Evolutionary conservation across 2,113 vertebrate genomes (phyloP), one percentile per base, ranked within the genome.

Genomic region (Ibidorhyncha struthersii): DNA sequence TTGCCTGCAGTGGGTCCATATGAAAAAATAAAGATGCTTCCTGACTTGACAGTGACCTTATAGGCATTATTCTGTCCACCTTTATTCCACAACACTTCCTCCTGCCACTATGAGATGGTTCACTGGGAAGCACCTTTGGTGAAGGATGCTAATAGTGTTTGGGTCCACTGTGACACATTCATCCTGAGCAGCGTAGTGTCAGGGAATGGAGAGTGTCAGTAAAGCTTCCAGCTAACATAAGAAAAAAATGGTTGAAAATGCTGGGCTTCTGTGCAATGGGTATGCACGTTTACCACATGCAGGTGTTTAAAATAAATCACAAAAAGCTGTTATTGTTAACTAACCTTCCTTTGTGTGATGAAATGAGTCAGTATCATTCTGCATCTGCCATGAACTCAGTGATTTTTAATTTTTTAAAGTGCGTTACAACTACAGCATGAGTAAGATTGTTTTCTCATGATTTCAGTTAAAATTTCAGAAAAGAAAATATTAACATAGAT

Each of bases 391-490:
- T 30, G 20, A 84, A 41, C 18, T 77, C 17, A 5, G 2, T 47
- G 27, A 11, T 40, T 88, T 92, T 86, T 62, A 7, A 29, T 62
- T 62, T 86, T 92, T 92, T 43, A 52, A 40, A 50, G 21, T 55
- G 21, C 34, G 16, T 82, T 89, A n/a, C 20, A 81, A 38, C 29
- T 67, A 25, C 20, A 62, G 62, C 13, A 15, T 62, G 12, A 74
- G 3, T 67, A 40, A 49, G 30, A 72, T 50, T 80, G 32, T 83
- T 50, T 90, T 69, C 34, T 87, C 0, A 2, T 79, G 25, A 26
- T 93, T 69, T 32, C 62, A 41, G 14, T 74, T 93, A 53, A 91
- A 96, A 93, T 61, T 53, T 67, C 43, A 53, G 30, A 27, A 85
- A 72, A 67, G 29, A 53, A 56, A 72, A 71, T 86, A 26, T 8